phyloP scores from a whole-genome alignment of 2,888 invertebrate species.

The Pemphredon lugubris region DNA sequence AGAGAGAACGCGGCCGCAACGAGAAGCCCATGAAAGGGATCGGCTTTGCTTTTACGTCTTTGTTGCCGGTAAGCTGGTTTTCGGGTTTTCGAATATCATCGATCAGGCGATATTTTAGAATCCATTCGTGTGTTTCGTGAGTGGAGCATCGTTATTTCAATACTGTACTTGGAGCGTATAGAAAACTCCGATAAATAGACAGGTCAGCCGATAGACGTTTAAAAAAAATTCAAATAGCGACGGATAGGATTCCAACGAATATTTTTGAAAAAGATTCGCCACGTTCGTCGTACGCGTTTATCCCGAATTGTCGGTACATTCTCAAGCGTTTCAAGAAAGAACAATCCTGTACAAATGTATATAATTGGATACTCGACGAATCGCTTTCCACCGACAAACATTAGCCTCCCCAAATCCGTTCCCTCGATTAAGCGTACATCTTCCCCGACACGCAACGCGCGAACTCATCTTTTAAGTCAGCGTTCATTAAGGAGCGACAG shows the following conservation, averaged over 20 bases:
- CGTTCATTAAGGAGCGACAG: constrained; percentile 44
- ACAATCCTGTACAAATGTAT: too few relatives aligned
- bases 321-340: too few relatives aligned
- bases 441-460: constrained; percentile 5
- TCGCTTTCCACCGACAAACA: too few relatives aligned
- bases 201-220: too few relatives aligned
- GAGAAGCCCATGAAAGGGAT: background rate
- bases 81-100: background rate
- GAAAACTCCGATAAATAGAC: too few relatives aligned
- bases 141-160: background rate
- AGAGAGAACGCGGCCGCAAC: background rate
- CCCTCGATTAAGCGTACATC: constrained; percentile 23
- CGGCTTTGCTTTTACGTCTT: background rate
- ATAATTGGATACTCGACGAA: too few relatives aligned
- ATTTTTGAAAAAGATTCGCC: too few relatives aligned
- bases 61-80: background rate
- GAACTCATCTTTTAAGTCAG: constrained; percentile 23
- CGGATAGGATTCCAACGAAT: too few relatives aligned
- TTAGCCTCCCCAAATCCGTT: constrained; percentile 20
- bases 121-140: background rate
- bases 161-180: background rate
- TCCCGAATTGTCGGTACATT: too few relatives aligned
- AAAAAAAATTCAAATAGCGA: too few relatives aligned
- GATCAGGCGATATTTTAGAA: background rate
- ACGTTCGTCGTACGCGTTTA: too few relatives aligned